Evolutionary conservation across 1,140 invertebrate genomes (phyloP).

Genomic region (Drosophila santomea): DNA sequence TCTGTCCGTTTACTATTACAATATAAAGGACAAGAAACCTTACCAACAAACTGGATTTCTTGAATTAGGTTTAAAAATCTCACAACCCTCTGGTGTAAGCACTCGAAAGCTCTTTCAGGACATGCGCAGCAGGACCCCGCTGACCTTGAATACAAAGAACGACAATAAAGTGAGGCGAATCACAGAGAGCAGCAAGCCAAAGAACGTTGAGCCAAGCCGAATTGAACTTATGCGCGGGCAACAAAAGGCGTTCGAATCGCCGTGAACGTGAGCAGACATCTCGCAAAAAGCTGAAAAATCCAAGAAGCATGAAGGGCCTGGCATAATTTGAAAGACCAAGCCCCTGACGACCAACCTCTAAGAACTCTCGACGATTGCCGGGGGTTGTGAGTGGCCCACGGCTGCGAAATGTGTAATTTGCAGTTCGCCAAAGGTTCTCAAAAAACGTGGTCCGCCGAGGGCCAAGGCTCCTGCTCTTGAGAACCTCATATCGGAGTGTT

Average conservation of each 20-base stretch:
- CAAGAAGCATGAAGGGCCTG: slow-evolving; percentile 42
- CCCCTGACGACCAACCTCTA: slow-evolving; percentile 30
- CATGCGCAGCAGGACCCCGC: slow-evolving; percentile 55
- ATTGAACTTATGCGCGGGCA: slow-evolving; percentile 25
- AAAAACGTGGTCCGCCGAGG: slow-evolving; percentile 34
- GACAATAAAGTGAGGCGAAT: slow-evolving; percentile 23
- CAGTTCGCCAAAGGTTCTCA: slow-evolving; percentile 60
- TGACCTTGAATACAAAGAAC: slow-evolving; percentile 54
- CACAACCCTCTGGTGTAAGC: neutral
- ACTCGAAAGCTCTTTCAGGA: slow-evolving; percentile 44
- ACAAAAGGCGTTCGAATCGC: slow-evolving; percentile 43
- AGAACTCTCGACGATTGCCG: slow-evolving; percentile 64
- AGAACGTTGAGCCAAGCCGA: slow-evolving; percentile 56
- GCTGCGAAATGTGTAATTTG: slow-evolving; percentile 66
- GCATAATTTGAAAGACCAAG: slow-evolving; percentile 50
- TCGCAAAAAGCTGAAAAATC: slow-evolving; percentile 11
- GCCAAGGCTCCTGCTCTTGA: slow-evolving; percentile 15
- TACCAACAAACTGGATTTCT: no score
- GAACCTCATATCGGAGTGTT: slow-evolving; percentile 60
- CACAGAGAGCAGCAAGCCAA: slow-evolving; percentile 44
- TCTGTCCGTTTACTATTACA: no score
- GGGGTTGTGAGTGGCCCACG: slow-evolving; percentile 35
- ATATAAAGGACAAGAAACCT: no score
- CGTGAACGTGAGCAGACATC: slow-evolving; percentile 14
- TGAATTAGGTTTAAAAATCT: slow-evolving; percentile 1